These are phyloP conservation scores for Falco naumanni DNA, from an alignment of 2,797 vertebrate genomes.

Conservation along the genomic window DNA sequence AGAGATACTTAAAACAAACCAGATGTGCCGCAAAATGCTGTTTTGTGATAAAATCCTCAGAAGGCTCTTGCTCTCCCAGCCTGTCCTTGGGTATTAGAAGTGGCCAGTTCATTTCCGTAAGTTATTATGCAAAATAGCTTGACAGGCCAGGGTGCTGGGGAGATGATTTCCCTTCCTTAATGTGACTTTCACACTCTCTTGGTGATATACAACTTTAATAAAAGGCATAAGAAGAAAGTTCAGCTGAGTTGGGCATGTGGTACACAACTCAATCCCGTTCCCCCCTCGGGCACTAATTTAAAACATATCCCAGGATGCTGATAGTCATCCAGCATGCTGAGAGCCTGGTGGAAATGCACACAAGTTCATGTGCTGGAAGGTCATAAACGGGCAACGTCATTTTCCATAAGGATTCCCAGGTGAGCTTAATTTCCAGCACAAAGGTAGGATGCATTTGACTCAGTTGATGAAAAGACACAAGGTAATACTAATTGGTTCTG, in stretches of 20 bases:
- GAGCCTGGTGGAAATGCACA: neutral
- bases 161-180: conserved; percentile 38
- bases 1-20: conserved; percentile 67
- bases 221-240: conserved; percentile 56
- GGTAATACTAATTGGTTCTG: neutral
- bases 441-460: neutral
- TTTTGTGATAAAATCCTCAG: conserved; percentile 38
- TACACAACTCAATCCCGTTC: neutral
- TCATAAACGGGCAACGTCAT: neutral
- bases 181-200: conserved; percentile 50
- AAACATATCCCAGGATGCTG: neutral
- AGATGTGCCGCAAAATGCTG: conserved; percentile 58
- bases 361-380: neutral
- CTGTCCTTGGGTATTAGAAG: conserved; percentile 14
- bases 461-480: neutral
- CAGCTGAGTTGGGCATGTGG: conserved; percentile 25
- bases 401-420: neutral
- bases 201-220: conserved; percentile 75
- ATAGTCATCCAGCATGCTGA: neutral
- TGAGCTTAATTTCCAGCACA: neutral
- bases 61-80: conserved; percentile 29
- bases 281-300: neutral
- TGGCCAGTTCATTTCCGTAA: conserved; percentile 54
- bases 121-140: conserved; percentile 46
- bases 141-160: neutral